phyloP scores from a whole-genome alignment of 2,888 invertebrate species.

The Alentia gelatinosa region DNA sequence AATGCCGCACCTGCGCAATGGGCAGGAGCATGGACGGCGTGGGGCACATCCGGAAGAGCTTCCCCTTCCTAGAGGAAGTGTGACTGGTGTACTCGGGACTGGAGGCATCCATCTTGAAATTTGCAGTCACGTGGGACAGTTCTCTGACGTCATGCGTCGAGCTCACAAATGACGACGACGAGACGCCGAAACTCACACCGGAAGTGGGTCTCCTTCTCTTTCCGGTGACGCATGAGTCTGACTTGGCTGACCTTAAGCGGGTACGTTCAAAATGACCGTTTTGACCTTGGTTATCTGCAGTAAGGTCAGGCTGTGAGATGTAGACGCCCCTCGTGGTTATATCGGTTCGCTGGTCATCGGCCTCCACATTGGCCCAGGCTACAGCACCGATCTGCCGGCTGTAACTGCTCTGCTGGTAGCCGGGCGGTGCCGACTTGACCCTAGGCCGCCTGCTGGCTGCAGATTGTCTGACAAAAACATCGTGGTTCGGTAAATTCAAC shows the following conservation, averaged over 20 bases:
- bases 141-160: not conserved
- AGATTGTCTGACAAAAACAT: not conserved
- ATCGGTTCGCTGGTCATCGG: not conserved
- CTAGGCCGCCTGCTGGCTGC: not conserved
- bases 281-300: not conserved
- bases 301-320: not conserved
- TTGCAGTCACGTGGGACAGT: not conserved
- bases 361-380: not conserved
- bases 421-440: not conserved
- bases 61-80: not conserved
- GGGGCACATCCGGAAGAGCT: not conserved
- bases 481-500: not conserved
- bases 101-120: not conserved
- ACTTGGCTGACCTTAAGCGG: not conserved
- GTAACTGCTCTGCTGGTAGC: not conserved
- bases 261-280: not conserved
- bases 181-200: not conserved
- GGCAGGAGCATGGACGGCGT: conserved; percentile 30
- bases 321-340: not conserved
- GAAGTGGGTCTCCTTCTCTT: not conserved
- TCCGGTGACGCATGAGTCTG: not conserved
- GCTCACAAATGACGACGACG: not conserved
- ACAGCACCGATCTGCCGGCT: not conserved
- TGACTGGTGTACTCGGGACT: not conserved
- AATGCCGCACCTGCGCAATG: not conserved